Evolutionary conservation across 2,797 vertebrate genomes (phyloP).

Genomic region (Sebastes paucispinis): DNA sequence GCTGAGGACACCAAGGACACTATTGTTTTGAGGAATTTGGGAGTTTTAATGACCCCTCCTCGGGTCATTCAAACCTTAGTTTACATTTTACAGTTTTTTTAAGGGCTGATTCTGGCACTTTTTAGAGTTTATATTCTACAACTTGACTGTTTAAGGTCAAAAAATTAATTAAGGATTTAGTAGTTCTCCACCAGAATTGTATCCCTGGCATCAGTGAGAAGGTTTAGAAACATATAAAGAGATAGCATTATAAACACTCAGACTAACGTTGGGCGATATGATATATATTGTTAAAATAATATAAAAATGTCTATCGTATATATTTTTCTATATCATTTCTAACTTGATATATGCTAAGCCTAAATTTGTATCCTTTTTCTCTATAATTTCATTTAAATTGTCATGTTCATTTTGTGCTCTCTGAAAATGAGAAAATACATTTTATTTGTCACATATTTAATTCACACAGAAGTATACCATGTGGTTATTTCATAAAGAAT

Average conservation of each 20-base stretch:
- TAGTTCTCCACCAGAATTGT: neutral
- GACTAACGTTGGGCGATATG: no score
- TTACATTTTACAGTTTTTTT: constrained; percentile 14
- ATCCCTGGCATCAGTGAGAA: neutral
- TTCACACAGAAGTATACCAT: no score
- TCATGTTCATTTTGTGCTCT: no score
- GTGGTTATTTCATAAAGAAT: no score
- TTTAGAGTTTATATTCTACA: neutral
- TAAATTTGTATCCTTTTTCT: no score
- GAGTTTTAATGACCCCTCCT: constrained; percentile 7
- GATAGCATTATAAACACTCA: neutral
- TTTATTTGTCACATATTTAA: no score
- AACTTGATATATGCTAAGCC: no score
- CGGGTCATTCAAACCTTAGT: neutral
- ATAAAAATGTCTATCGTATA: no score
- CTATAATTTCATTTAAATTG: no score
- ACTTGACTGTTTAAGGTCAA: neutral
- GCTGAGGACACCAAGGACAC: constrained; percentile 21
- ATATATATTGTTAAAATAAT: no score
- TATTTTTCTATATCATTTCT: no score
- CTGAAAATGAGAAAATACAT: no score
- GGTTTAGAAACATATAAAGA: neutral
- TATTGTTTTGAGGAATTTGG: neutral
- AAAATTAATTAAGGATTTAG: neutral
- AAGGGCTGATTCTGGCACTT: neutral